Percentiles rank a stretch among this genome's conserved stretches.
These are phyloP conservation scores for Pocillopora meandrina DNA, from an alignment of 92 coral and sea anemone genomes.

Conservation along the genomic window DNA sequence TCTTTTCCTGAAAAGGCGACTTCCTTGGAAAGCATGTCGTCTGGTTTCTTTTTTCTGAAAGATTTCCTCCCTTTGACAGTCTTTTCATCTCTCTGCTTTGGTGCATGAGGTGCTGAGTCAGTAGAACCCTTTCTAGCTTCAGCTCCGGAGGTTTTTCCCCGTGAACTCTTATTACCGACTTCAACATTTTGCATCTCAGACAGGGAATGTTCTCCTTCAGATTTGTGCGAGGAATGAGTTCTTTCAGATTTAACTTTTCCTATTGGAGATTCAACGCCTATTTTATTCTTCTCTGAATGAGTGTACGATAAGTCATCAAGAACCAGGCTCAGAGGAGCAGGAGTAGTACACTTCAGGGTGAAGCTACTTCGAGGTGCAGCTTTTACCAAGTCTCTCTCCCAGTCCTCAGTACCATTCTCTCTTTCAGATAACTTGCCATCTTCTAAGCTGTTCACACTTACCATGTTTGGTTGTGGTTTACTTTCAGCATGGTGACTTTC, in stretches of 20 bases:
- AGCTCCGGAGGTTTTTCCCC: not conserved
- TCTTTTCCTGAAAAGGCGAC: not conserved
- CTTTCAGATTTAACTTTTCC: not conserved
- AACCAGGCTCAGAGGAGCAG: constrained; percentile 55
- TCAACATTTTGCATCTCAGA: not conserved
- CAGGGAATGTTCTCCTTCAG: not conserved
- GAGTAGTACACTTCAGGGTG: constrained; percentile 36
- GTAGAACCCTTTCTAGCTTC: not conserved
- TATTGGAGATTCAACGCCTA: not conserved
- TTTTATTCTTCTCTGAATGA: not conserved
- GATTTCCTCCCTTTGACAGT: not conserved
- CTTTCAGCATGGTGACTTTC: not conserved
- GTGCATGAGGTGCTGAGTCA: not conserved
- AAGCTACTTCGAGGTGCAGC: constrained; percentile 28
- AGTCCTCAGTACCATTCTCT: constrained; percentile 40
- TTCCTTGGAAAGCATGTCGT: not conserved
- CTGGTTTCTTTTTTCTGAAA: not conserved
- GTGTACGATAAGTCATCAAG: constrained; percentile 46
- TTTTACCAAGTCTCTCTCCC: constrained; percentile 54
- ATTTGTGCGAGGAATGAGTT: not conserved
- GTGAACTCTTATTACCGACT: not conserved
- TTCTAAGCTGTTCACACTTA: not conserved
- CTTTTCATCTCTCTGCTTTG: not conserved
- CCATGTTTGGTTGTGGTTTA: not conserved
- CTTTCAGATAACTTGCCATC: not conserved